Percentiles rank a stretch among this genome's conserved stretches.
Evolutionary conservation across 2,888 invertebrate genomes (phyloP).

Genomic region (Zaprionus bogoriensis): DNA sequence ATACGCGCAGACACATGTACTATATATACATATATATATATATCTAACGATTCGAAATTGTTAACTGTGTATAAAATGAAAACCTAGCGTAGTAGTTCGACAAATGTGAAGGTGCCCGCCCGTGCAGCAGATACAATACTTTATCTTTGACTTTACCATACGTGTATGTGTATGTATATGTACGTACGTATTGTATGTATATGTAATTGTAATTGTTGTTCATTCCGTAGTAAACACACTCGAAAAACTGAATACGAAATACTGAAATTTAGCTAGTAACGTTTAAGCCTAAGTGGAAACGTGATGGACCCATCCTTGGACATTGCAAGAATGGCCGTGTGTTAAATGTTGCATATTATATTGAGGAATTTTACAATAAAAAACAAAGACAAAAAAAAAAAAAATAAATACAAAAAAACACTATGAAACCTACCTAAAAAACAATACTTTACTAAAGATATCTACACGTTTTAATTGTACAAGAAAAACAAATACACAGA

Average conservation of each 20-base stretch:
- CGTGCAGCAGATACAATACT: slow-evolving; percentile 30
- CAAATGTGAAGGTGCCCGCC: slow-evolving; percentile 39
- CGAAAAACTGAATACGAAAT: slow-evolving; percentile 3
- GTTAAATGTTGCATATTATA: slow-evolving; percentile 66
- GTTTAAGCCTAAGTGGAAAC: slow-evolving; percentile 53
- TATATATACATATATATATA: background rate
- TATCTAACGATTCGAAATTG: slow-evolving; percentile 22
- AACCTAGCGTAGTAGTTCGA: slow-evolving; percentile 27
- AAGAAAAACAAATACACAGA: slow-evolving; percentile 11
- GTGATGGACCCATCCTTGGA: slow-evolving; percentile 61
- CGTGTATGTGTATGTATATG: slow-evolving; percentile 5
- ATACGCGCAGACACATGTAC: background rate
- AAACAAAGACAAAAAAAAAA: slow-evolving; percentile 19
- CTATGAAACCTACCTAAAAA: slow-evolving; percentile 46
- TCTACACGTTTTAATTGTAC: slow-evolving; percentile 51
- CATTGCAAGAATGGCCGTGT: slow-evolving; percentile 52
- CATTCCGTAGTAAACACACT: slow-evolving; percentile 59
- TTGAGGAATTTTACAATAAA: slow-evolving; percentile 59
- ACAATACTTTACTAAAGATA: slow-evolving; percentile 55
- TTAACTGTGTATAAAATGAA: slow-evolving; percentile 24
- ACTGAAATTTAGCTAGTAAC: slow-evolving; percentile 45
- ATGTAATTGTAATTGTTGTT: slow-evolving; percentile 64
- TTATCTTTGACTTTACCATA: slow-evolving; percentile 33
- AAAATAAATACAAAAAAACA: slow-evolving; percentile 11
- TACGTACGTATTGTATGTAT: slow-evolving; percentile 12